A percentile compares a stretch with the other conserved stretches of the same genome.
phyloP scores from a whole-genome alignment of 2,113 vertebrate genomes.

The Perognathus longimembris region DNA sequence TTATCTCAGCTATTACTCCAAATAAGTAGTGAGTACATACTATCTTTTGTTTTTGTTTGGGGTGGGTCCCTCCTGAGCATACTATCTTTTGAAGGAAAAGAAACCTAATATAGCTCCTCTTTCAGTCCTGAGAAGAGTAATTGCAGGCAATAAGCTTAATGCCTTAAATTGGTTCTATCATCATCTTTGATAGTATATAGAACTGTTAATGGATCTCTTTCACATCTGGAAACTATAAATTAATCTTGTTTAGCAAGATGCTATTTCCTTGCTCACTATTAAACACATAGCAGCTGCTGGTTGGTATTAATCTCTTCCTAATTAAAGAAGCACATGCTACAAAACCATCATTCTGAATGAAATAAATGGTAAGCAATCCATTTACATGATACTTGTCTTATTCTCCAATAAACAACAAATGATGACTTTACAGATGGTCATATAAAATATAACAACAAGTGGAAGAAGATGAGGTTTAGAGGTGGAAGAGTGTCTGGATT shows the following conservation, averaged over 20 bases:
- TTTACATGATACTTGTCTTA: slow-evolving; percentile 1
- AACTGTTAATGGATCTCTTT: slow-evolving; percentile 2
- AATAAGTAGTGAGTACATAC: neutral
- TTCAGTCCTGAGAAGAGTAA: neutral
- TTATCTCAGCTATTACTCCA: neutral
- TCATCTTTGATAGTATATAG: neutral
- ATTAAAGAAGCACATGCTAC: slow-evolving; percentile 9
- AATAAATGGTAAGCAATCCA: neutral
- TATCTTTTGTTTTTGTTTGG: neutral
- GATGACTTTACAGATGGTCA: neutral
- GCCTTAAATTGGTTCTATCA: slow-evolving; percentile 21
- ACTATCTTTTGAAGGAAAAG: slow-evolving; percentile 27
- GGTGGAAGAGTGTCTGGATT: neutral
- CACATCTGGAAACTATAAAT: slow-evolving; percentile 43
- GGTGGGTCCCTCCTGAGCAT: too few species aligned
- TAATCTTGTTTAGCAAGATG: neutral
- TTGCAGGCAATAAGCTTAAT: slow-evolving; percentile 14
- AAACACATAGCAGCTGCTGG: slow-evolving; percentile 27
- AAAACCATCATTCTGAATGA: slow-evolving; percentile 13
- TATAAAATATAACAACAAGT: neutral
- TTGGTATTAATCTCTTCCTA: slow-evolving; percentile 32
- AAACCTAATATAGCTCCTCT: neutral
- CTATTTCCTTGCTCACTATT: neutral
- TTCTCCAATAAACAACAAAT: neutral
- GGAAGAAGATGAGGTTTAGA: neutral